phyloP scores from a whole-genome alignment of 2,888 invertebrate species.

The Hypercompe scribonia region DNA sequence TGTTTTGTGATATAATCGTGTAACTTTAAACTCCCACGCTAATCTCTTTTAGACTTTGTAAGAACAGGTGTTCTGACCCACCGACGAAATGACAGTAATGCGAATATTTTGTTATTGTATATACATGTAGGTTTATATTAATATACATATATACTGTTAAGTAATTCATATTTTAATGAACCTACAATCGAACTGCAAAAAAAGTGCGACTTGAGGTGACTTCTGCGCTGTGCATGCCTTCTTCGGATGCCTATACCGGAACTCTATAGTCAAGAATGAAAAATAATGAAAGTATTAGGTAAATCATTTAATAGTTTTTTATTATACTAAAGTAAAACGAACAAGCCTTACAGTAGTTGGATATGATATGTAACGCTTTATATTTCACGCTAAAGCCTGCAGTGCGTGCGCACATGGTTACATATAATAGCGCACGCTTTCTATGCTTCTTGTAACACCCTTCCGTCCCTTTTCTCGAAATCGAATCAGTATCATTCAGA shows the following conservation, averaged over 20 bases:
- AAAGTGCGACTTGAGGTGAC: background rate
- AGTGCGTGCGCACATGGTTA: no score
- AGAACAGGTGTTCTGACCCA: no score
- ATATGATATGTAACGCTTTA: no score
- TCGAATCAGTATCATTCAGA: background rate
- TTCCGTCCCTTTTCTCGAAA: background rate
- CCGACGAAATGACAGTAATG: no score
- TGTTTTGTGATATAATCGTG: background rate
- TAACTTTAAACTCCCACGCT: background rate
- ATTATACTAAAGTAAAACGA: no score
- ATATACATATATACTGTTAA: no score
- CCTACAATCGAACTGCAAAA: no score
- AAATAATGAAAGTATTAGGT: no score
- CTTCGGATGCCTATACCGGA: background rate
- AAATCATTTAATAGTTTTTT: no score
- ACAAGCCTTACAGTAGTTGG: no score
- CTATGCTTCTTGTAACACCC: background rate
- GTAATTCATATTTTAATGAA: no score
- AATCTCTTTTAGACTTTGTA: background rate
- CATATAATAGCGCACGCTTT: background rate
- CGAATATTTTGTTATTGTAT: background rate
- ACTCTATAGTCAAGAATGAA: background rate
- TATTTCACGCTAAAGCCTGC: no score
- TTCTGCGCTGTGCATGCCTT: background rate
- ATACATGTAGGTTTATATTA: background rate